These are phyloP conservation scores for Rhynchopsitta pachyrhyncha DNA, from an alignment of 2,113 vertebrate genomes.

Conservation along the genomic window DNA sequence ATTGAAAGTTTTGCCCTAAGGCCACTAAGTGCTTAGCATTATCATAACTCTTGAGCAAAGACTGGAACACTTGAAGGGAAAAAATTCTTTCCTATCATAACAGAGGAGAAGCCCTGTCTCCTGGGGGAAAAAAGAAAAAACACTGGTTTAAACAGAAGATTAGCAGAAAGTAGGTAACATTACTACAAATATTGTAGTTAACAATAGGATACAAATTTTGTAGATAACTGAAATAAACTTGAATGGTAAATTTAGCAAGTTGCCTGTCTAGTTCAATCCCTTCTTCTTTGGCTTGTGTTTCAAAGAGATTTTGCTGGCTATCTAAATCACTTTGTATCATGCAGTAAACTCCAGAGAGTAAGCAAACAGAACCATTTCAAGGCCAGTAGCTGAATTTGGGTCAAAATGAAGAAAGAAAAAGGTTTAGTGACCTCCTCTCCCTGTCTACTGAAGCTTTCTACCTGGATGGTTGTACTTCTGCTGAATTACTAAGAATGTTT, in stretches of 20 bases:
- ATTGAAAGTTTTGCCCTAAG: not conserved
- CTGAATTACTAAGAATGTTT: not conserved
- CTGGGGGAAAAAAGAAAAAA: not conserved
- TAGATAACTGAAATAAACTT: not conserved
- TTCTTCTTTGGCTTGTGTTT: not conserved
- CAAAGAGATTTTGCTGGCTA: not conserved
- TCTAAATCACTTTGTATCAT: conserved; percentile 15
- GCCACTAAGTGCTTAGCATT: not conserved
- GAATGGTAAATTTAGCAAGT: not conserved
- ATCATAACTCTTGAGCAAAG: not conserved
- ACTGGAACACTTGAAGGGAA: not conserved
- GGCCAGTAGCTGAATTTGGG: conserved; percentile 20
- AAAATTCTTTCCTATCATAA: not conserved
- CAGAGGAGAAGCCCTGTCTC: not conserved
- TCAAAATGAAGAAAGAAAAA: conserved; percentile 7
- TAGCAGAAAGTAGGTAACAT: not conserved
- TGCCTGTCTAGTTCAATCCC: not conserved
- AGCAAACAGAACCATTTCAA: not conserved
- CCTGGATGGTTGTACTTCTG: not conserved
- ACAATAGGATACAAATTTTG: not conserved
- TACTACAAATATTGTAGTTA: not conserved
- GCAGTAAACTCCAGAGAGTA: not conserved
- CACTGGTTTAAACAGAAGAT: not conserved
- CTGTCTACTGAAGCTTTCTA: not conserved
- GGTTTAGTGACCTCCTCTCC: not conserved